Conservation (phyloP, 1,140 invertebrate species). For the Sinella curviseta region DNA sequence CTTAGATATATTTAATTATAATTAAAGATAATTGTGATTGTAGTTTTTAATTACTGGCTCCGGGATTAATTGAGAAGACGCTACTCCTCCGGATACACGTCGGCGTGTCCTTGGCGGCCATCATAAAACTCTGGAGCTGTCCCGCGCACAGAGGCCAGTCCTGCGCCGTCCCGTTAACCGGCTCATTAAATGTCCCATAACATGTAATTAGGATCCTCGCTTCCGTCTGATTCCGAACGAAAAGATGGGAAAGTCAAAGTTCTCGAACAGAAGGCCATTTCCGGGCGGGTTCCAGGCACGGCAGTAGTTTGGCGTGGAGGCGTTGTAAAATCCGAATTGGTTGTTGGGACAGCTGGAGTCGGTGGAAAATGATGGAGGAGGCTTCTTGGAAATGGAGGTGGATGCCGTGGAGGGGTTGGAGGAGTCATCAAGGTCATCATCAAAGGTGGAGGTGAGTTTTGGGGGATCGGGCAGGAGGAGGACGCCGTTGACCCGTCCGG, state of each 20-base stretch:
- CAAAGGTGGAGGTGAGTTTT: neutral
- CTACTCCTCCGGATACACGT: slow-evolving; percentile 71
- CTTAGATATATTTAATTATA: neutral
- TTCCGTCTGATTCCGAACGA: slow-evolving; percentile 63
- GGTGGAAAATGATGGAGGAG: slow-evolving; percentile 71
- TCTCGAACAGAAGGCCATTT: slow-evolving; percentile 69
- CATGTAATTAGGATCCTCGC: slow-evolving; percentile 64
- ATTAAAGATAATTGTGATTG: neutral
- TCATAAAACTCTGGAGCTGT: slow-evolving; percentile 84
- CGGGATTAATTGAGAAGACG: slow-evolving; percentile 56
- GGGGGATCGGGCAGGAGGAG: slow-evolving; percentile 58
- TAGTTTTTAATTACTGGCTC: slow-evolving; percentile 45
- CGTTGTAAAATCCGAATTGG: slow-evolving; percentile 60
- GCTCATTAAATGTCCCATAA: slow-evolving; percentile 63
- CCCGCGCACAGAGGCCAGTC: slow-evolving; percentile 78
- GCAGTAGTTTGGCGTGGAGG: neutral
- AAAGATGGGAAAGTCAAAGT: slow-evolving; percentile 85
- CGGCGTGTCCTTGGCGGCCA: slow-evolving; percentile 77
- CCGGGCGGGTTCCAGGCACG: slow-evolving; percentile 75
- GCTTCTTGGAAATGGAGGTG: no score
- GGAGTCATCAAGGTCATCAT: no score
- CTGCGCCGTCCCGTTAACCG: slow-evolving; percentile 61
- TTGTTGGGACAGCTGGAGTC: slow-evolving; percentile 83
- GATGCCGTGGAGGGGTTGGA: no score
- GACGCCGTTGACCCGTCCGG: slow-evolving; percentile 62